phyloP scores from a whole-genome alignment of 1,140 invertebrate genomes.

The Drosophila hydei region DNA sequence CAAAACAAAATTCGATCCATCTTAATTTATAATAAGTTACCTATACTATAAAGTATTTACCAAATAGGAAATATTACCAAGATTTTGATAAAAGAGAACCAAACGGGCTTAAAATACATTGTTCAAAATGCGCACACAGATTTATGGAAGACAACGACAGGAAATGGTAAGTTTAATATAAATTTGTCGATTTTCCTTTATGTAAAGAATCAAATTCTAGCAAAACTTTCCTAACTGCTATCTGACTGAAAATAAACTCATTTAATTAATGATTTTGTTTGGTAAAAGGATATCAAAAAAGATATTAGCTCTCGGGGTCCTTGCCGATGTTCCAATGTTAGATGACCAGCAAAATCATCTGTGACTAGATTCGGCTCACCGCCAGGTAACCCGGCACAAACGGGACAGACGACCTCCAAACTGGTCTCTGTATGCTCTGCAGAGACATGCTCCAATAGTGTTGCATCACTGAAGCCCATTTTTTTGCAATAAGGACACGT shows the following conservation, averaged over 20 bases:
- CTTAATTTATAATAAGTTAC: not conserved
- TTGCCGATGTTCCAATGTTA: constrained; percentile 96
- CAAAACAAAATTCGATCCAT: constrained; percentile 21
- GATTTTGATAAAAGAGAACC: too few relatives aligned
- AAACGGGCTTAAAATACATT: too few relatives aligned
- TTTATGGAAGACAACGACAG: too few relatives aligned
- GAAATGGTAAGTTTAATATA: too few relatives aligned
- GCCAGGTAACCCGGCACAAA: constrained; percentile 97
- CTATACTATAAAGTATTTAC: too few relatives aligned
- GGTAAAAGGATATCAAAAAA: constrained; percentile 90
- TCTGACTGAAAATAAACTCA: not conserved
- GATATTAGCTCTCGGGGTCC: constrained; percentile 94
- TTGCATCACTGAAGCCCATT: constrained; percentile 97
- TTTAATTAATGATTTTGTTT: constrained; percentile 24
- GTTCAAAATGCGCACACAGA: too few relatives aligned
- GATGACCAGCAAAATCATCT: constrained; percentile 98
- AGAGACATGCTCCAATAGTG: constrained; percentile 96
- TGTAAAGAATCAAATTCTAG: too few relatives aligned
- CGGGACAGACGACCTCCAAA: constrained; percentile 93
- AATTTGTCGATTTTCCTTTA: too few relatives aligned
- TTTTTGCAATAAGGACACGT: constrained; percentile 98
- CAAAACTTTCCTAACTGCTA: too few relatives aligned
- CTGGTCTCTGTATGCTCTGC: constrained; percentile 84
- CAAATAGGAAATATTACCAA: too few relatives aligned
- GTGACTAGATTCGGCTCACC: constrained; percentile 98